Evolutionary conservation across 1,140 invertebrate species (phyloP), one percentile per base, ranked within the genome.

Genomic region (Centruroides sculpturatus): DNA sequence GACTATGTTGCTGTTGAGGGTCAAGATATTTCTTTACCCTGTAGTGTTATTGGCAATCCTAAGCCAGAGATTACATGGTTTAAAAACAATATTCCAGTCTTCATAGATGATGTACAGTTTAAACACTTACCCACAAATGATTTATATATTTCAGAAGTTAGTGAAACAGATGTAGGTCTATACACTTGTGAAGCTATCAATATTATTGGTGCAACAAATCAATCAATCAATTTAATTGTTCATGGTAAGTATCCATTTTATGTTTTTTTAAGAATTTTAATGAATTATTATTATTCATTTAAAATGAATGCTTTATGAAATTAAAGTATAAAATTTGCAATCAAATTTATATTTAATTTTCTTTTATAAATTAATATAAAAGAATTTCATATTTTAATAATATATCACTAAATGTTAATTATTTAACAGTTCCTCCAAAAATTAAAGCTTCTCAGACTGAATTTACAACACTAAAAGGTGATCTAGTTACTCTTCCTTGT

Each of bases 131-230:
- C 41, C 8, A 6, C 41, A 41, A 73, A 75, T 2, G 73, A 70
- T 49, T 65, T 80, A 12, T 71, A 75, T 50, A 76, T 80, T 13
- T 71, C 70, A 59, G 71, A 71, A 47, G 69, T 72, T 46, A 68
- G 71, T 34, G 61, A 71, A 10, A 57, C 65, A 1, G 74, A 78
- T 64, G 71, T 71, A 34, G 74, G 72, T 7, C 63, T 63, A 7
- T 76, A 75, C 59, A 65, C 67, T 7, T 76, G 75, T 61, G 69
- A 64, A n/a, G 74, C 73, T 3, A 63, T 66, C 12, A 75, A 75
- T 59, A 57, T 66, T 46, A 71, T 70, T 35, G 73, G 74, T 35
- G 66, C 69, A 47, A 69, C 65, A 6, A 64, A 67, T 34, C 67
- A 71, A 51, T 55, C 64, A 47, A 66, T 70, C 3, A 59, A 62